Base-by-base conservation (phyloP, 2,888 invertebrate species). In the Erebia epiphron region DNA sequence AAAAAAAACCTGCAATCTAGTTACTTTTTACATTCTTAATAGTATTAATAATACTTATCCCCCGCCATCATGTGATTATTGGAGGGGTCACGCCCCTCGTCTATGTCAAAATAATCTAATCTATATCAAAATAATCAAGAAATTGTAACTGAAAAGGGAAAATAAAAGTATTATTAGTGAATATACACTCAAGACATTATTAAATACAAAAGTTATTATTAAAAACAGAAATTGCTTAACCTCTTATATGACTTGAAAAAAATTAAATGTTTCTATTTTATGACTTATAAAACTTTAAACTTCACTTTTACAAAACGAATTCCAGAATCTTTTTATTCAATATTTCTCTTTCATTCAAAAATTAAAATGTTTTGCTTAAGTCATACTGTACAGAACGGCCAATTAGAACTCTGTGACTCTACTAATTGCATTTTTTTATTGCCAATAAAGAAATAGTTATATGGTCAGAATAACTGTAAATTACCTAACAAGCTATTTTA, bases 371-470 rank as follows among this genome's bases (percentile, higher is more conserved):
- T 54, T 18, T 5, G n/a, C 4, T 3, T 54, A 18, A 16, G 18
- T 50, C 4, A 50, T 49, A 50, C n/a, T n/a, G 10, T 18, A 54
- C 16, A 9, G 18, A 54, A 54, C 10, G 2, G 18, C 13, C 56
- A 57, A 57, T 26, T 21, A 57, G 4, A 13, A 57, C 18, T 52
- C 18, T 54, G 26, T 57, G 56, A 3, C 26, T 56, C 3, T 21
- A 21, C 13, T 57, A 57, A 57, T 57, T 57, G 56, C 56, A 11
- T 26, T 26, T 57, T n/a, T 57, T 54, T 54, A 54, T 54, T 16
- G n/a, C 54, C 54, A 54, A 16, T 52, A 54, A 18, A 54, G 16
- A 9, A 16, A 16, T 10, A 2, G 16, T 9, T 52, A 52, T 46
- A 13, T 46, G 13, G 46, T 46, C 1, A 3, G 7, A 35, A 35